Base-by-base conservation (phyloP, 2,888 invertebrate genomes). In the Amphimallon solstitiale region DNA sequence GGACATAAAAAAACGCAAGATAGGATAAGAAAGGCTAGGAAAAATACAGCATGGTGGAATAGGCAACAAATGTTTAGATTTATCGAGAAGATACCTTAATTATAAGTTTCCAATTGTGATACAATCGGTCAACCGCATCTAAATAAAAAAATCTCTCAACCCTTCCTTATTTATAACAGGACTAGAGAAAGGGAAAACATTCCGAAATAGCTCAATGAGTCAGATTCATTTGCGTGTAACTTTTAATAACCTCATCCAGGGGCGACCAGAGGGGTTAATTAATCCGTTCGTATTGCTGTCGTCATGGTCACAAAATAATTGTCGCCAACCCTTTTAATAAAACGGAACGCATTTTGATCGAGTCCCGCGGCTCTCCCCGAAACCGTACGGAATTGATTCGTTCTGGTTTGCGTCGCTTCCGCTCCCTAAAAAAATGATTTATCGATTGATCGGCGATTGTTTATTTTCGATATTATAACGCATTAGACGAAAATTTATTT, bases 301-400 rank as follows among this genome's bases (percentile, higher is more conserved):
- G 79, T 77, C 79, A 79, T 79, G 78, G 80, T 78, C 78, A 73
- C 78, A 77, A 74, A 78, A 76, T 78, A 76, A 79, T 79, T 78
- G 77, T 77, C 76, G 73, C 75, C 75, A 73, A 73, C 74, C 74
- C 75, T 73, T 74, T 72, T 71, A 72, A 71, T 73, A 72, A 71
- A 72, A 73, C 68, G 63, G 63, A 65, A 71, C 70, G 72, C 72
- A 62, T 69, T 70, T 71, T 69, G 70, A 69, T 71, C 67, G 63
- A 56, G 63, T 52, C 46, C 66, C 34, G 48, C 66, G 66, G 23
- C 70, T 29, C 5, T 66, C 69, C 69, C 66, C 48, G 62, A 66
- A 59, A 66, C 71, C 72, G 63, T 68, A 56, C 66, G 52, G 65
- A 72, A 73, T 73, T 68, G 70, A 73, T 72, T 73, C 71, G 71